These are phyloP conservation scores for Coleophora flavipennella DNA, from an alignment of 2,888 invertebrate genomes.

Conservation along the genomic window DNA sequence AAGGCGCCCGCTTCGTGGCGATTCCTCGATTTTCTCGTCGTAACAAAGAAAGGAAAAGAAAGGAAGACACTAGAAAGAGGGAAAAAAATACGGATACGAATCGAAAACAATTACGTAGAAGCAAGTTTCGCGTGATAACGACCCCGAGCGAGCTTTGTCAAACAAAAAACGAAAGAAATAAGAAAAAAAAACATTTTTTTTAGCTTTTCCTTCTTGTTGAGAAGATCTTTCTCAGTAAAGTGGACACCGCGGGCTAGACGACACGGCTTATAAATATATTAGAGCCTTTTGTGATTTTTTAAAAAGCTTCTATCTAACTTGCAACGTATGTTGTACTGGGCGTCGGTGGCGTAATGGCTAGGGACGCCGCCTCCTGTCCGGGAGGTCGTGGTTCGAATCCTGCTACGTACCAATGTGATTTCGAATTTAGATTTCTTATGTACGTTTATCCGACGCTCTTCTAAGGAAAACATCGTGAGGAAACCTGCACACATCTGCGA, in stretches of 20 bases:
- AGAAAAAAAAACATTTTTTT: slow-evolving; percentile 18
- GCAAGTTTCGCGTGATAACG: slow-evolving; percentile 49
- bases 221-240: slow-evolving; percentile 7
- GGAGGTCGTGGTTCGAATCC: too few relatives aligned
- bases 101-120: slow-evolving; percentile 53
- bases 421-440: too few relatives aligned
- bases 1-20: slow-evolving; percentile 12
- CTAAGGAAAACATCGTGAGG: too few relatives aligned
- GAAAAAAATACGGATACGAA: slow-evolving; percentile 37
- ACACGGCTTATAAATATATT: too few relatives aligned
- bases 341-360: too few relatives aligned
- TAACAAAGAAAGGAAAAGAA: slow-evolving; percentile 12
- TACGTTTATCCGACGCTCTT: too few relatives aligned
- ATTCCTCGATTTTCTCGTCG: slow-evolving; percentile 19
- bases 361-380: too few relatives aligned
- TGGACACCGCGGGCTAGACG: slow-evolving; percentile 2
- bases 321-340: too few relatives aligned
- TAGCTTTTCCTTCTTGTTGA: slow-evolving; percentile 19
- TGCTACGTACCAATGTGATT: too few relatives aligned
- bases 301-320: too few relatives aligned
- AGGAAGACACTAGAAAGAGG: slow-evolving; percentile 22
- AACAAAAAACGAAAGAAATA: slow-evolving; percentile 21
- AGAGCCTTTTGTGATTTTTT: too few relatives aligned
- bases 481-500: too few relatives aligned
- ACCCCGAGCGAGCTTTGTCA: slow-evolving; percentile 37